Evolutionary conservation across 2,888 invertebrate genomes (phyloP).

Genomic region (Apodemia duryi): DNA sequence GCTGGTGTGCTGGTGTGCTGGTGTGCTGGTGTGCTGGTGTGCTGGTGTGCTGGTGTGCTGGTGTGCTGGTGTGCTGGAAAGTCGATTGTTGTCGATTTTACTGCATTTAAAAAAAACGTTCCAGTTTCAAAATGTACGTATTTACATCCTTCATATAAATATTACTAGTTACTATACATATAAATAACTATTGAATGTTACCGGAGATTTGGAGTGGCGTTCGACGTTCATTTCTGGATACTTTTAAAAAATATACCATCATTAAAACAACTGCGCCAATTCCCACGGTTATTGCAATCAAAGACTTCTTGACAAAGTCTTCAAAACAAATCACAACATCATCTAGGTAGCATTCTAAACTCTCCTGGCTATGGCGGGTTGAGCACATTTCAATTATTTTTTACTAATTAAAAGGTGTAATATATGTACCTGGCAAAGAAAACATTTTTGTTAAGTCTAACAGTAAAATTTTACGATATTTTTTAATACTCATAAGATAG

Average conservation of each 20-base stretch:
- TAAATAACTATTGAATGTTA: neutral
- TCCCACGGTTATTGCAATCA: constrained; percentile 45
- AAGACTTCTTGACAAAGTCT: constrained; percentile 50
- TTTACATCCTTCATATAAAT: too few species aligned
- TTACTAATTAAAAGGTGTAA: constrained; percentile 51
- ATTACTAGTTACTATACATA: too few species aligned
- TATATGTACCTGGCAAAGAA: constrained; percentile 59
- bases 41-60: too few species aligned
- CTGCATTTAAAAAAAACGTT: too few species aligned
- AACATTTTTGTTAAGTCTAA: neutral
- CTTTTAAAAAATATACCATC: constrained; percentile 44
- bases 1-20: too few species aligned
- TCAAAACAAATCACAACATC: constrained; percentile 51
- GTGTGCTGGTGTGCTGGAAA: too few species aligned
- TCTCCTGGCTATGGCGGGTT: constrained; percentile 35
- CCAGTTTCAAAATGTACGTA: too few species aligned
- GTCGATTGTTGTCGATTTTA: too few species aligned
- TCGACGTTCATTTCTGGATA: constrained; percentile 24
- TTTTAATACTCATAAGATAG: too few species aligned
- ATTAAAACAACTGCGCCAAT: constrained; percentile 43
- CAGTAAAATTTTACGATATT: too few species aligned
- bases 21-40: too few species aligned
- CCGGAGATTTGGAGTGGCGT: neutral
- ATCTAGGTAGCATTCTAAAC: constrained; percentile 48
- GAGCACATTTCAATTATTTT: constrained; percentile 37